Percentiles rank a stretch among this genome's conserved stretches.
phyloP scores from a whole-genome alignment of 1,140 invertebrate species.

The Drosophila parvula region DNA sequence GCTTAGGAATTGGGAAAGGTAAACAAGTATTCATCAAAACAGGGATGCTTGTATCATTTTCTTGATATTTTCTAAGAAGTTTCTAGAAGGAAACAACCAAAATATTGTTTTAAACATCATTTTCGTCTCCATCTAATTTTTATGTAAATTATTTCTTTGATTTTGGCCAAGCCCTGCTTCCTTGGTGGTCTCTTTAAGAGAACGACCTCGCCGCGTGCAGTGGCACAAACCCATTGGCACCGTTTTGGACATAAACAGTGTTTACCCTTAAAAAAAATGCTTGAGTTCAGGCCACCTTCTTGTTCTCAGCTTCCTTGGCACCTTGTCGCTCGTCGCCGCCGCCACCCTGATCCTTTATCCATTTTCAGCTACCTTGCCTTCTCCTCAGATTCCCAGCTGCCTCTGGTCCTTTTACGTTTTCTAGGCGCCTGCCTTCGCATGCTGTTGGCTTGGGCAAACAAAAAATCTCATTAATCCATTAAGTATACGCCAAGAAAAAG shows the following conservation, averaged over 20 bases:
- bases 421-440: conserved; percentile 54
- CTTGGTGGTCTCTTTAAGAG: conserved; percentile 12
- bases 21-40: background rate
- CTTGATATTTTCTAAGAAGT: background rate
- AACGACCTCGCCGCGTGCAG: conserved; percentile 29
- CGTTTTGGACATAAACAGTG: conserved; percentile 68
- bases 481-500: conserved; percentile 81
- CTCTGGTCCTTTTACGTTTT: conserved; percentile 29
- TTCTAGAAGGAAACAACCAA: too few species aligned
- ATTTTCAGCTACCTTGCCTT: conserved; percentile 3
- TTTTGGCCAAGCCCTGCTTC: too few species aligned
- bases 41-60: background rate
- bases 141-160: too few species aligned
- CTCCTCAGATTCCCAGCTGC: background rate
- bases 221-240: conserved; percentile 49
- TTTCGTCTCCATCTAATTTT: background rate
- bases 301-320: conserved; percentile 34
- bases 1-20: background rate
- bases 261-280: conserved; percentile 54
- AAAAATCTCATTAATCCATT: conserved; percentile 83
- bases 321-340: conserved; percentile 10
- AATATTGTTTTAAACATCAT: too few species aligned
- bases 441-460: conserved; percentile 79
- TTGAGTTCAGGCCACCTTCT: conserved; percentile 44
- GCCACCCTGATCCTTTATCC: conserved; percentile 13